phyloP scores from a whole-genome alignment of 2,797 vertebrate species.

The Enteromius fasciolatus region DNA sequence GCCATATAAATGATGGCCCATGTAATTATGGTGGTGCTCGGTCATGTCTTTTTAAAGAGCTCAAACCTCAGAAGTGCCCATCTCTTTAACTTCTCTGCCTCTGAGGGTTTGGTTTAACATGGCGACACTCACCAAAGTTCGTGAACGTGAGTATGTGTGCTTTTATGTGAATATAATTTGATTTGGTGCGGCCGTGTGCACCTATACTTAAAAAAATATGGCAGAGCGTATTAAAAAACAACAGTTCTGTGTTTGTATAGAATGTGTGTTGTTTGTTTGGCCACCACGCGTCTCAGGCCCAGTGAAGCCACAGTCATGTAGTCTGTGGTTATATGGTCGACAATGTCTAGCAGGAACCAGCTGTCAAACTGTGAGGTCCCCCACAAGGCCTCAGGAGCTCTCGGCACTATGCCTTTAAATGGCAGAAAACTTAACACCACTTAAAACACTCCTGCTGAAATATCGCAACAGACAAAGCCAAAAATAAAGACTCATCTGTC shows the following conservation, averaged over 20 bases:
- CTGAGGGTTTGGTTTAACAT: slow-evolving; percentile 43
- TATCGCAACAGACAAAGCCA: slow-evolving; percentile 26
- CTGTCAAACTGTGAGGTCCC: slow-evolving; percentile 63
- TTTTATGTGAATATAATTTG: slow-evolving; percentile 48
- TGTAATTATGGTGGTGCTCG: slow-evolving; percentile 77
- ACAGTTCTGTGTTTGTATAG: slow-evolving; percentile 43
- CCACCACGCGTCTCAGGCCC: slow-evolving; percentile 67
- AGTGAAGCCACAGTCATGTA: slow-evolving; percentile 72
- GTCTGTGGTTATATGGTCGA: slow-evolving; percentile 73
- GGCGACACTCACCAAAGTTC: slow-evolving; percentile 36
- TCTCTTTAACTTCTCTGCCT: slow-evolving; percentile 69
- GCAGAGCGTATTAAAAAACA: background rate
- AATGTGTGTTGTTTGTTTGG: slow-evolving; percentile 65
- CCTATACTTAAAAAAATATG: slow-evolving; percentile 45
- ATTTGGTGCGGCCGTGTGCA: slow-evolving; percentile 47
- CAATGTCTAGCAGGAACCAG: slow-evolving; percentile 65
- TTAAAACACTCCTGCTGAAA: slow-evolving; percentile 60
- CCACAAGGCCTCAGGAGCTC: slow-evolving; percentile 58
- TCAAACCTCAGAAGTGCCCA: slow-evolving; percentile 75
- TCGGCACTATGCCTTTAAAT: slow-evolving; percentile 47
- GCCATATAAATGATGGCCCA: slow-evolving; percentile 73
- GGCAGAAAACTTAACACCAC: slow-evolving; percentile 43
- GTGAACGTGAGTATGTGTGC: slow-evolving; percentile 54
- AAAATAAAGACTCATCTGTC: slow-evolving; percentile 55
- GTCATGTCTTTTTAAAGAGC: slow-evolving; percentile 71